Evolutionary conservation across 2,113 vertebrate species (phyloP).

Genomic region (Benitochromis conjunctus): DNA sequence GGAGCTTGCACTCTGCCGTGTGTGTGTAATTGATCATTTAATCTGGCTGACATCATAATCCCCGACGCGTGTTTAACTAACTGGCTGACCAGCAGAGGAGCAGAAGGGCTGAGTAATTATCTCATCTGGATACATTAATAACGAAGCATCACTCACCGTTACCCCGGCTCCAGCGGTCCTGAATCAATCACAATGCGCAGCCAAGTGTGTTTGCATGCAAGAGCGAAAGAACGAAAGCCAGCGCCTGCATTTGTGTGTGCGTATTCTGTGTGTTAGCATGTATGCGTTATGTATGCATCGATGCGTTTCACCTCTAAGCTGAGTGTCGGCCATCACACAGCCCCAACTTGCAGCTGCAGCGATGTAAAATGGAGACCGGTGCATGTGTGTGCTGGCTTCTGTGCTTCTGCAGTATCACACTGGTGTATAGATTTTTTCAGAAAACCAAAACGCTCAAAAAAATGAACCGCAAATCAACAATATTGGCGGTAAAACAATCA

Average conservation of each 20-base stretch:
- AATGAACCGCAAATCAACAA: slow-evolving; percentile 39
- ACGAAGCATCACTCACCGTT: slow-evolving; percentile 54
- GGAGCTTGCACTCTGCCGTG: slow-evolving; percentile 28
- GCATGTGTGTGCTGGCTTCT: not conserved
- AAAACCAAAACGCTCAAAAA: not conserved
- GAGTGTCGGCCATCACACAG: slow-evolving; percentile 59
- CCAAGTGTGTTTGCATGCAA: slow-evolving; percentile 3
- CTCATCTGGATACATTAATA: slow-evolving; percentile 65
- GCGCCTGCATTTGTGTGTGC: not conserved
- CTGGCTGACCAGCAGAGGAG: slow-evolving; percentile 51
- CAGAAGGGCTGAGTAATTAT: slow-evolving; percentile 66
- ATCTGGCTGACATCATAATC: slow-evolving; percentile 72
- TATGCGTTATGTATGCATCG: not conserved
- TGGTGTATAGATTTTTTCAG: slow-evolving; percentile 7
- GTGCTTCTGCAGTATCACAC: not conserved
- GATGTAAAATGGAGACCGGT: slow-evolving; percentile 61
- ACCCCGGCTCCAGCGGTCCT: slow-evolving; percentile 5
- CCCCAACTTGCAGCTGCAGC: slow-evolving; percentile 26
- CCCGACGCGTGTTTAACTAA: slow-evolving; percentile 71
- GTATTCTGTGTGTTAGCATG: not conserved
- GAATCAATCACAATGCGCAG: slow-evolving; percentile 35
- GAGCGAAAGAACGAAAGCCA: not conserved
- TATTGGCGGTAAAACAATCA: slow-evolving; percentile 45
- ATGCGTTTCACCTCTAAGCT: slow-evolving; percentile 8
- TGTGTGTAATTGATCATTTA: slow-evolving; percentile 70